Evolutionary conservation across 1,140 invertebrate genomes (phyloP), one percentile per base, ranked within the genome.

Genomic region (Lordiphosa mommai): DNA sequence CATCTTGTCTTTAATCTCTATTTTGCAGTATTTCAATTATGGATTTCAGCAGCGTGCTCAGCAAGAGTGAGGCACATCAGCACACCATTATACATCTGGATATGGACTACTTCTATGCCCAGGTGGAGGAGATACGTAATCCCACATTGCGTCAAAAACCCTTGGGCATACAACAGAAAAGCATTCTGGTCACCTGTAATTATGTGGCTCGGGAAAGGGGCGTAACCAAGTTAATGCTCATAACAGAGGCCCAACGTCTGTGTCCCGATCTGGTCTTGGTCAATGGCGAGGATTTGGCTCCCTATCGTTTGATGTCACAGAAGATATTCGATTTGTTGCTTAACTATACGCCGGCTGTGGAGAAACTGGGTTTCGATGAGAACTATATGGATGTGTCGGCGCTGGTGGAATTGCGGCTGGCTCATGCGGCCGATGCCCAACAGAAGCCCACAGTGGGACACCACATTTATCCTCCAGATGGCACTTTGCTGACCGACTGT

Each of bases 51-150:
- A 87, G 65, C 32, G 67, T 87, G 37, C 59, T 88, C 20, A 72
- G 58, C 50, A 86, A 76, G 43, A 87, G 64, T 58, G 86, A 88
- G 33, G 86, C 86, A 44, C 86, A 88, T 38, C 73, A 86, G 53
- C 86, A 82, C 37, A 88, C 86, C 13, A 94, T 96, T 46, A 91
- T 95, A 69, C 93, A 96, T 73, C 89, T 96, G 72, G 93, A 95
- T 86, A 90, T 95, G 70, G 93, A 95, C 73, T 95, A 93, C 85
- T 96, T 95, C 89, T 96, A 96, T 89, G 94, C 94, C 46, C 95
- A 96, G 91, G 94, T 95, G 56, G 94, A 96, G 89, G 94, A 93
- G 90, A 71, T 94, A 20, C 91, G 91, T 56, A 92, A 94, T 86
- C 94, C 94, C 1, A 90, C 92, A 65, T 86, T 93, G 9, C 89